Evolutionary conservation across 2,888 invertebrate species (phyloP).

Genomic region (Orgyia antiqua): DNA sequence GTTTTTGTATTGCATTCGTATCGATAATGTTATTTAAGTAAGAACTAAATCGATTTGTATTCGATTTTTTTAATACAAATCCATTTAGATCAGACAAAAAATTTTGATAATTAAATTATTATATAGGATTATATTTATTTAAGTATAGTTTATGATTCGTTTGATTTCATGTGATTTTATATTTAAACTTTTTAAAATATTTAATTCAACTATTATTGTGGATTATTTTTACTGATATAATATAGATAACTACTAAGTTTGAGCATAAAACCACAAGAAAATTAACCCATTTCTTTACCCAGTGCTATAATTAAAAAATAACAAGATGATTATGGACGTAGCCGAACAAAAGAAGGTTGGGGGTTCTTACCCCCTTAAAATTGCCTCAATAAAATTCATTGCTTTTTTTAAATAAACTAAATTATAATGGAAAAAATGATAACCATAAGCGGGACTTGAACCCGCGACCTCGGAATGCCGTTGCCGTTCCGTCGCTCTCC

Average conservation of each 20-base stretch:
- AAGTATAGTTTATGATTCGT: slow-evolving; percentile 41
- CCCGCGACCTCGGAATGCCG: too few species aligned
- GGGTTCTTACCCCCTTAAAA: too few species aligned
- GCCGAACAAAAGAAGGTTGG: too few species aligned
- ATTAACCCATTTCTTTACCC: slow-evolving; percentile 25
- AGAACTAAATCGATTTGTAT: slow-evolving; percentile 10
- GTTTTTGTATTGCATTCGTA: slow-evolving; percentile 23
- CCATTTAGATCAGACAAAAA: slow-evolving; percentile 18
- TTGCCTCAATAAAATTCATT: too few species aligned
- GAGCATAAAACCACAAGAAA: slow-evolving; percentile 49
- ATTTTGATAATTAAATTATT: slow-evolving; percentile 40
- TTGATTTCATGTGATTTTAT: slow-evolving; percentile 52
- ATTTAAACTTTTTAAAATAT: slow-evolving; percentile 34
- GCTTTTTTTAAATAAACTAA: too few species aligned
- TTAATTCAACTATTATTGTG: slow-evolving; percentile 25
- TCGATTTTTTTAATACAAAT: slow-evolving; percentile 10
- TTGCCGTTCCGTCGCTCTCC: too few species aligned
- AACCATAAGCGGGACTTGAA: too few species aligned
- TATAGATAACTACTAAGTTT: slow-evolving; percentile 24
- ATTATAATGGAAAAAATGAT: slow-evolving; percentile 5
- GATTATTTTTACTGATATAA: slow-evolving; percentile 20
- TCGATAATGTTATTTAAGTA: slow-evolving; percentile 20
- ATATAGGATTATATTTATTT: slow-evolving; percentile 38
- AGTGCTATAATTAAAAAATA: slow-evolving; percentile 25
- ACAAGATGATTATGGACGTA: too few species aligned